Evolutionary conservation across 2,888 invertebrate genomes (phyloP), one percentile per base, ranked within the genome.

Genomic region (Amphipoea oculea): DNA sequence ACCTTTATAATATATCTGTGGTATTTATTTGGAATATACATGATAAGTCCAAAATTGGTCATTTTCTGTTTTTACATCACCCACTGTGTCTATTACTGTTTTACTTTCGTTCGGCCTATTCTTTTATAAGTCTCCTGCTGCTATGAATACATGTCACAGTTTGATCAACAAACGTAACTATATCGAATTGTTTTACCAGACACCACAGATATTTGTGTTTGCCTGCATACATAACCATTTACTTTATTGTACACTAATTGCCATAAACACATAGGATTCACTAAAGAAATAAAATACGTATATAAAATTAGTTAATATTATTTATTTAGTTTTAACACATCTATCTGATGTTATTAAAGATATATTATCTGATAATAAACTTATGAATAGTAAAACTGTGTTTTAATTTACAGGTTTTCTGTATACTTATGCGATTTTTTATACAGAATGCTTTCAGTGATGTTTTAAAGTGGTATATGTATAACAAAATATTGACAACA

Each of bases 241-340:
- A 36, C 6, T 14, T 14, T 14, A 40, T 7, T 6, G 42, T 62
- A 42, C 51, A 62, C 36, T n/a, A 42, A 42, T 42, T 54, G 54
- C 62, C 69, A 78, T n/a, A 17, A 71, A 42, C 17, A 42, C 40
- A 20, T 20, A 70, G 68, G 57, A 82, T 65, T 60, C 48, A 71
- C 1, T 40, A 48, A 40, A 73, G 4, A 54, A 86, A 82, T 72
- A 62, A 86, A 84, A 84, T 40, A 67, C 60, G n/a, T 54, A 23
- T 45, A 75, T 73, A 76, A 4, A 48, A 71, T 69, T 73, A 70
- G 69, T 84, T 73, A 40, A 57, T 86, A 68, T 78, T 78, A 83
- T 86, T 84, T 84, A 84, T 84, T 84, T 83, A 75, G 54, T 51
- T 75, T 72, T 65, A 29, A 45, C 83, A 78, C 72, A 86, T 74